Evolutionary conservation across 2,797 vertebrate genomes (phyloP), one percentile per base, ranked within the genome.

Genomic region (Pipistrellus kuhlii): DNA sequence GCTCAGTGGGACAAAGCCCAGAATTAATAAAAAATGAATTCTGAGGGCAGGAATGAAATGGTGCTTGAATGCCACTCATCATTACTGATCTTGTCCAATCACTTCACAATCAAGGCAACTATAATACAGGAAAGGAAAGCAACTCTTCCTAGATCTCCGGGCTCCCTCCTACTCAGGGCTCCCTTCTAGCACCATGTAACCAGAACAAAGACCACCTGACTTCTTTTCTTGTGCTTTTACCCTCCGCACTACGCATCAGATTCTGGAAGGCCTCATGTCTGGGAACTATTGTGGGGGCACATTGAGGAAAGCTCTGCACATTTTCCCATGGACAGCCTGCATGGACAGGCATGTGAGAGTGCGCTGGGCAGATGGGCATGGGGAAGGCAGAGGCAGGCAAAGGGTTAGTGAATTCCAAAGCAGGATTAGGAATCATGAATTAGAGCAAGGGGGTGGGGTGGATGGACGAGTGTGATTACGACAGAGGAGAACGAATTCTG

Each of bases 171-270:
- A 17, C 87, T 68, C 32, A 46, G 2, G 46, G 81, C 27, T 59
- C 7, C 3, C 75, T 0, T 46, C 12, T 55, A 18, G 9, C 27
- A 73, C 25, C 91, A 20, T 27, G 4, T 0, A 44, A 88, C 64
- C 57, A 94, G 71, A 95, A 89, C n/a, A 69, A 96, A 94, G 66
- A 23, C 5, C 25, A 68, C 17, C 32, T 75, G 27, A 75, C 71
- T 87, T 32, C 57, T 68, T 20, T 69, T 76, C 57, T 0, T 0
- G 0, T 53, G 12, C 66, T 38, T 92, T 69, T 71, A 10, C 0
- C n/a, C 25, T 84, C 12, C 23, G 30, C 0, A 32, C 5, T 32
- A n/a, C 14, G 10, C 6, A 53, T 68, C n/a, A 32, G 35, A 44
- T 64, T 32, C 41, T 71, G 78, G 51, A 75, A 66, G 85, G 23